Percentiles rank a stretch among this genome's conserved stretches.
phyloP scores from a whole-genome alignment of 2,113 vertebrate genomes.

The Anhinga anhinga region DNA sequence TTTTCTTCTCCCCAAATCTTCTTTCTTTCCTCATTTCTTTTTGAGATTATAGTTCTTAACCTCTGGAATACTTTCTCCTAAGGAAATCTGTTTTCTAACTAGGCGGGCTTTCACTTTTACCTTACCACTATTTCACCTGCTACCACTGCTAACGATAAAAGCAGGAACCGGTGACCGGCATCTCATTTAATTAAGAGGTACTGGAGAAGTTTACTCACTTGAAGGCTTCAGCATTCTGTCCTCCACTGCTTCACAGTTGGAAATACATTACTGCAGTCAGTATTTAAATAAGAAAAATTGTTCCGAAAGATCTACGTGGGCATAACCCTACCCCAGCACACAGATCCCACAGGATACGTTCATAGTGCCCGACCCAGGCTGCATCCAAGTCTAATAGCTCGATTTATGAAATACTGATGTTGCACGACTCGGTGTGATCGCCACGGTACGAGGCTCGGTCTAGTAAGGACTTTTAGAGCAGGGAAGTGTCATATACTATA shows the following conservation, averaged over 20 bases:
- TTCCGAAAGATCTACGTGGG: not conserved
- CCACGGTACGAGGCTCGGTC: not conserved
- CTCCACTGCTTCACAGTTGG: not conserved
- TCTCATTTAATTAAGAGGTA: not conserved
- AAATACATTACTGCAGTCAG: not conserved
- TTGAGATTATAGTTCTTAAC: not conserved
- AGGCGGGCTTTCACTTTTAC: not conserved
- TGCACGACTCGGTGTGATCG: rapidly evolving
- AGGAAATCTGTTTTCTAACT: not conserved
- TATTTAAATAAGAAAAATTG: not conserved
- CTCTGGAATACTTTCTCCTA: not conserved
- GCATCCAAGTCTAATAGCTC: not conserved
- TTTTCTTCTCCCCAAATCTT: not conserved
- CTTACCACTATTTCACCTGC: too few species aligned
- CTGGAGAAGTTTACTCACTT: not conserved
- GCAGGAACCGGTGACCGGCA: too few species aligned
- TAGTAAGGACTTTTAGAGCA: not conserved
- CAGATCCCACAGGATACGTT: too few species aligned
- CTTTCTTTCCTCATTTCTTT: not conserved
- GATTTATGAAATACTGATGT: not conserved
- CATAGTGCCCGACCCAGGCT: too few species aligned
- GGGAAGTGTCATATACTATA: not conserved
- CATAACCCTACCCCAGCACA: not conserved
- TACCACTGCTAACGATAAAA: not conserved
- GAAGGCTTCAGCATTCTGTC: not conserved